Evolutionary conservation across 2,797 vertebrate genomes (phyloP), one percentile per base, ranked within the genome.

Genomic region (Periparus ater): DNA sequence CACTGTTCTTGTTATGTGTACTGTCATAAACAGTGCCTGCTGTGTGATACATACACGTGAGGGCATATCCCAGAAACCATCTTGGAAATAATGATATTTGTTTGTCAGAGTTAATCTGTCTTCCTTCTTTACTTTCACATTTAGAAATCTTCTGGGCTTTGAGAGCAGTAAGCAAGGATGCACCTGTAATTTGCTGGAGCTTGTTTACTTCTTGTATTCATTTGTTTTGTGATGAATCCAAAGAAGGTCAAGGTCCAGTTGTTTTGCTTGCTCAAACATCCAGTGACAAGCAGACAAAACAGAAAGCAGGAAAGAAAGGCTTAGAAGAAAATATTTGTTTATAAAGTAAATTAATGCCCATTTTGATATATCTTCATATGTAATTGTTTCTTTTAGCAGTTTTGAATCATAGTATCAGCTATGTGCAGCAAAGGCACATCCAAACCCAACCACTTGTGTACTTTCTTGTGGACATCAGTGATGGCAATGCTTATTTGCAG

Each of bases 21-120:
- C n/a, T 34, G 12, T n/a, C 42, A 48, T 19, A 71, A 80, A 74
- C 15, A 60, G 57, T 8, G 36, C 21, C 42, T 21, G 62, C 65
- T 66, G 17, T 1, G 12, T 36, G 40, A 44, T 45, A 22, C 21
- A 17, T 2, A 2, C 19, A 29, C 5, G 5, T 0, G 2, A 51
- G 40, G 18, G 11, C 25, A 36, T 29, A 63, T 61, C 32, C 34
- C 42, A 63, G 73, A 5, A 81, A 57, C 13, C 10, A 4, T 10
- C 29, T 66, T 21, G 55, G 38, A 62, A 75, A 62, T 50, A 42
- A 57, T 29, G 15, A 4, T 23, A 12, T 6, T 30, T 32, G 10
- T 17, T 34, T 75, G 55, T 70, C 44, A 47, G 10, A 17, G 7
- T 57, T 58, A 62, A 70, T 61, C 74, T 58, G n/a, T 25, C 54